Conservation (phyloP, 2,113 vertebrate genomes). For the Plectropomus leopardus region DNA sequence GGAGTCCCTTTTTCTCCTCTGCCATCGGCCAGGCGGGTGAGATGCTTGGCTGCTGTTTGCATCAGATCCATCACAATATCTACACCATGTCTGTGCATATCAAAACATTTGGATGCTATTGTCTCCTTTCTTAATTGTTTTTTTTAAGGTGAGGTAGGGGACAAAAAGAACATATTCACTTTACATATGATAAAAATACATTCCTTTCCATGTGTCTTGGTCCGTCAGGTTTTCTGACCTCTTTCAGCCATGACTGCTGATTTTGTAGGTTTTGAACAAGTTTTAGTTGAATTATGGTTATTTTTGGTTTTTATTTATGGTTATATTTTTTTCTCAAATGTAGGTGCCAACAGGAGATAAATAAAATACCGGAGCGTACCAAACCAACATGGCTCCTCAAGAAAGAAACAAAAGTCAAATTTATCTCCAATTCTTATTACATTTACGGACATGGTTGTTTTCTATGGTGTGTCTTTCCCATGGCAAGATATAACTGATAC, state of each 20-base stretch:
- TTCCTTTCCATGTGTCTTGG: not conserved
- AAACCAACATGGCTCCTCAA: not conserved
- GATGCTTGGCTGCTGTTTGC: slow-evolving; percentile 79
- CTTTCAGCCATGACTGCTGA: not conserved
- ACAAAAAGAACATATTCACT: not conserved
- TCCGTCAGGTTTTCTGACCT: not conserved
- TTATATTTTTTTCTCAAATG: not conserved
- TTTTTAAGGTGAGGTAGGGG: slow-evolving; percentile 35
- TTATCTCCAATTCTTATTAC: not conserved
- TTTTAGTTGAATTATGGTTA: not conserved
- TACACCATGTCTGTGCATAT: slow-evolving; percentile 84
- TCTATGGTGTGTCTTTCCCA: not conserved
- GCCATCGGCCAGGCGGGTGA: slow-evolving; percentile 88
- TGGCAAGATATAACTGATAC: not conserved
- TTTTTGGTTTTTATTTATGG: not conserved
- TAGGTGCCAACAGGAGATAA: not conserved
- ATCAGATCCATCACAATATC: slow-evolving; percentile 82
- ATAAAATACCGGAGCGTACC: not conserved
- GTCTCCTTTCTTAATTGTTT: slow-evolving; percentile 63
- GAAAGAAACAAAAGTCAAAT: not conserved
- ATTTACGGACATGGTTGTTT: not conserved
- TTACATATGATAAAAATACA: not conserved
- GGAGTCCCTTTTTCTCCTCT: slow-evolving; percentile 88
- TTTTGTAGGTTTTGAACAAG: not conserved
- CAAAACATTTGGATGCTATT: slow-evolving; percentile 81